These are phyloP conservation scores for Holotrichia oblita DNA, from an alignment of 1,140 invertebrate genomes.

Conservation along the genomic window DNA sequence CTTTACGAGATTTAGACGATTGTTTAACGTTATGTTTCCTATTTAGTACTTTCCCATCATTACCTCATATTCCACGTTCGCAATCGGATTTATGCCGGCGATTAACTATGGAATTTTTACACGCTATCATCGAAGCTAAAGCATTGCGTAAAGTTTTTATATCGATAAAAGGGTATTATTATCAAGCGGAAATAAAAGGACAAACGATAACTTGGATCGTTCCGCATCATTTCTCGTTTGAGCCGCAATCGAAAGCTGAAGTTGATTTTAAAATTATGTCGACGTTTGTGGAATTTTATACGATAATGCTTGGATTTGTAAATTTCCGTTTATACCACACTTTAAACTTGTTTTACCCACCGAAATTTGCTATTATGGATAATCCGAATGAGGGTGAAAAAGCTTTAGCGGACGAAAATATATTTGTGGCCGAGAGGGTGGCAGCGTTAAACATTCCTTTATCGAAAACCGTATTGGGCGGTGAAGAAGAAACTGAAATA, in stretches of 20 bases:
- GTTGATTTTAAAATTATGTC: constrained; percentile 98
- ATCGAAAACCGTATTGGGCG: constrained; percentile 63
- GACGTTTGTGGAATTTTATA: constrained; percentile 98
- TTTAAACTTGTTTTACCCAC: constrained; percentile 95
- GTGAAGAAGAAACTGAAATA: constrained; percentile 71
- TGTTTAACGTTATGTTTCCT: constrained; percentile 94
- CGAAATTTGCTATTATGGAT: constrained; percentile 74
- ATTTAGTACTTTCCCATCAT: constrained; percentile 94
- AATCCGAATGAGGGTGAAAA: constrained; percentile 68
- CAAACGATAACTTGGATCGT: constrained; percentile 98
- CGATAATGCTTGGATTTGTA: constrained; percentile 92
- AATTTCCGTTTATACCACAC: constrained; percentile 92
- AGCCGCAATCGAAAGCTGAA: constrained; percentile 80
- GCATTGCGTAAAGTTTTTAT: constrained; percentile 96
- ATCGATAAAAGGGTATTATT: constrained; percentile 99
- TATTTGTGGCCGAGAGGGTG: constrained; percentile 82
- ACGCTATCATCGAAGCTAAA: constrained; percentile 93
- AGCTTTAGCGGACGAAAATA: constrained; percentile 74
- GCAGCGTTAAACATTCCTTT: constrained; percentile 84
- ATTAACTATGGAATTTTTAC: constrained; percentile 95
- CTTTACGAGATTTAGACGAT: constrained; percentile 95
- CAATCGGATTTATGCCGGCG: constrained; percentile 82
- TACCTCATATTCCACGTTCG: constrained; percentile 78
- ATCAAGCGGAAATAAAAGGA: constrained; percentile 96
- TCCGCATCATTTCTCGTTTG: constrained; percentile 91